These are phyloP conservation scores for Pseudocheirus occidentalis DNA, from an alignment of 2,797 vertebrate genomes.

Conservation along the genomic window DNA sequence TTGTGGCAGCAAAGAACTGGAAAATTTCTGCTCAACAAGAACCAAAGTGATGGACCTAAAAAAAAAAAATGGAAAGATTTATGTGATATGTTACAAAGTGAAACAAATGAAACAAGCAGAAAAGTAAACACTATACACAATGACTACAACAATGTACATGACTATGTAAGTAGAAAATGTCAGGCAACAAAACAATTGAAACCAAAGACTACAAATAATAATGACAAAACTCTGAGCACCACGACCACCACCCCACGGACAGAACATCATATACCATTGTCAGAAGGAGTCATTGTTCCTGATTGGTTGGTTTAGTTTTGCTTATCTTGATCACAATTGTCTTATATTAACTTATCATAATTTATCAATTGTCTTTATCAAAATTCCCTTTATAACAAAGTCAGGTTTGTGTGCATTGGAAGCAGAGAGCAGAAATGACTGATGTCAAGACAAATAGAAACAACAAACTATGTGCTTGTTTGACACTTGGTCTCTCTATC, in stretches of 20 bases:
- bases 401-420: not conserved
- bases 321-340: not conserved
- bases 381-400: not conserved
- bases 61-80: not conserved
- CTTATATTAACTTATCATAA: not conserved
- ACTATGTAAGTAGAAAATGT: not conserved
- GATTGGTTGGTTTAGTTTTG: rapidly evolving
- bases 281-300: not conserved
- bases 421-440: not conserved
- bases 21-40: not conserved
- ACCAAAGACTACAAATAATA: not conserved
- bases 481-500: not conserved
- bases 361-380: not conserved
- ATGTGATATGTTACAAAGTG: not conserved
- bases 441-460: not conserved
- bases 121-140: not conserved
- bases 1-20: not conserved
- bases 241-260: not conserved
- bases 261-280: not conserved
- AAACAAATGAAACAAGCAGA: not conserved
- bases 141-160: not conserved
- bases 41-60: not conserved
- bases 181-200: not conserved
- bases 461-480: not conserved
- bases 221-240: not conserved